A percentile compares a stretch with the other conserved stretches of the same genome.
These are phyloP conservation scores for Sminthurides bifidus DNA, from an alignment of 1,140 invertebrate genomes.

Conservation along the genomic window DNA sequence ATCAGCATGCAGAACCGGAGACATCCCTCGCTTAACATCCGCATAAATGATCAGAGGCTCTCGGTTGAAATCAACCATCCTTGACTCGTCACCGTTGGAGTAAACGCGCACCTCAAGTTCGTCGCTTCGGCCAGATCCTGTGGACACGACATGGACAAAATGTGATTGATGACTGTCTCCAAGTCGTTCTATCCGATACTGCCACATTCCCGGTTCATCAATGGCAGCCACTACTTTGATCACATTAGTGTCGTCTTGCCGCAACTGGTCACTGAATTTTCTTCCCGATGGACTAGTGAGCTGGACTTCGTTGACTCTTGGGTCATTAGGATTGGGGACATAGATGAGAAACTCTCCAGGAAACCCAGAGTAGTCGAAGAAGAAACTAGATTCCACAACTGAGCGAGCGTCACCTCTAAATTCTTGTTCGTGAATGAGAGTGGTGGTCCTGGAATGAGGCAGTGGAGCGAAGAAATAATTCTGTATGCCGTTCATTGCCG, in stretches of 20 bases:
- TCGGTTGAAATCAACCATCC: slow-evolving; percentile 16
- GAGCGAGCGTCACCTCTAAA: slow-evolving; percentile 30
- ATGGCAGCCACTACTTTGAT: slow-evolving; percentile 31
- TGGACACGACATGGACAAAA: slow-evolving; percentile 31
- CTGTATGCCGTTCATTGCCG: slow-evolving; percentile 28
- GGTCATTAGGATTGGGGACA: slow-evolving; percentile 26
- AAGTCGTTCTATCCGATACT: slow-evolving; percentile 27
- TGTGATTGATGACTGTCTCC: slow-evolving; percentile 31
- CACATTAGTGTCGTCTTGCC: slow-evolving; percentile 29
- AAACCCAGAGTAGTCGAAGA: slow-evolving; percentile 18
- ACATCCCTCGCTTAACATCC: slow-evolving; percentile 39
- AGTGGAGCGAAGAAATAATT: not conserved
- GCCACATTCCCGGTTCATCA: slow-evolving; percentile 29
- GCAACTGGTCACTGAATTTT: slow-evolving; percentile 26
- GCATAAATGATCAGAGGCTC: slow-evolving; percentile 29
- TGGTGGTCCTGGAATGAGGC: not conserved
- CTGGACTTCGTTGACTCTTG: slow-evolving; percentile 30
- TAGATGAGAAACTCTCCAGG: slow-evolving; percentile 29
- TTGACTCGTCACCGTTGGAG: slow-evolving; percentile 26
- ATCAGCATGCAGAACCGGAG: slow-evolving; percentile 26
- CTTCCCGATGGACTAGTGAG: slow-evolving; percentile 28
- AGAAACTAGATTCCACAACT: slow-evolving; percentile 27
- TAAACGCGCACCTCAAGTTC: slow-evolving; percentile 23
- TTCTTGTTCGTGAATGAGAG: slow-evolving; percentile 26
- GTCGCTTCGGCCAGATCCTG: not conserved